phyloP scores from a whole-genome alignment of 1,140 invertebrate species.

The Rhopalosiphum maidis region DNA sequence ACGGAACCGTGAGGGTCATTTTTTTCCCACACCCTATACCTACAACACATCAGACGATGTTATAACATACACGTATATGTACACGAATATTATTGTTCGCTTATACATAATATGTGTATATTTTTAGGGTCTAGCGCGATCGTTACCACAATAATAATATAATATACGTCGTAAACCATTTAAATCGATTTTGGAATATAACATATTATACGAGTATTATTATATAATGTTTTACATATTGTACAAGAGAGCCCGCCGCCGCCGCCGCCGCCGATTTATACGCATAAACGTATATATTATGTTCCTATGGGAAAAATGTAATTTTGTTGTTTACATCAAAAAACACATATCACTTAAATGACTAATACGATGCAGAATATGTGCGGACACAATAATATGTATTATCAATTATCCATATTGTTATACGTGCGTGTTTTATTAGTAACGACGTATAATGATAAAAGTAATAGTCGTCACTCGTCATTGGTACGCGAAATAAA shows the following conservation, averaged over 20 bases:
- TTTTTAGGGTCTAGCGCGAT: neutral
- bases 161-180: neutral
- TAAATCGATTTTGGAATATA: constrained; percentile 9
- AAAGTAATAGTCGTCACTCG: neutral
- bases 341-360: neutral
- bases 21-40: constrained; percentile 32
- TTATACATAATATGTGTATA: neutral
- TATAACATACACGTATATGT: neutral
- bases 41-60: neutral
- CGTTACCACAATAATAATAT: neutral
- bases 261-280: too few species aligned
- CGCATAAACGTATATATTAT: too few species aligned
- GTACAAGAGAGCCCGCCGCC: neutral
- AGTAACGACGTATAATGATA: neutral
- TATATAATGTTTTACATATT: neutral
- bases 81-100: constrained; percentile 35
- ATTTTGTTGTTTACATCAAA: neutral
- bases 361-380: neutral
- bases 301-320: neutral
- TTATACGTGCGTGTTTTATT: neutral
- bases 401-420: neutral
- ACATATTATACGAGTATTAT: too few species aligned
- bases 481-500: neutral
- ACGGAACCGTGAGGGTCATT: constrained; percentile 20
- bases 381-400: neutral